Evolutionary conservation across 2,113 vertebrate species (phyloP), one percentile per base, ranked within the genome.

Genomic region (Gobio gobio): DNA sequence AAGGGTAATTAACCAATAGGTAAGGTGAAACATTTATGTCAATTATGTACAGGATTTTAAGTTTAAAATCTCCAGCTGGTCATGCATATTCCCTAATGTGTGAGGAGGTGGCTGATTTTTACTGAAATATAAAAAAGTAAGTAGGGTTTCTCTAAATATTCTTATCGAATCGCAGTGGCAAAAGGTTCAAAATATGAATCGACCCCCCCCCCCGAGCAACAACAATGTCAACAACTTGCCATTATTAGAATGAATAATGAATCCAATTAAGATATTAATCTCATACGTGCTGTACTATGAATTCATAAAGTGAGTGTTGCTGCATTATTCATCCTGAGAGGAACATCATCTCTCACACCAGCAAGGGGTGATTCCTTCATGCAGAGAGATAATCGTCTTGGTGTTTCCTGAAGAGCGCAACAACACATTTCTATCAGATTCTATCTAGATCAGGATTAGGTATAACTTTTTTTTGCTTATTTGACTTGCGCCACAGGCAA

Each of bases 251-350:
- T 92, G 90, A 94, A 64, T 86, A 89, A 93, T 91, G 87, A 84
- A 58, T 86, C 85, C 89, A 91, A 93, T 93, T 92, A 91, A 91
- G 88, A 85, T 68, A 90, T 92, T 89, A 90, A 87, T 82, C 75
- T 58, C 85, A 86, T 82, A 87, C 77, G 80, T 43, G 61, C 78
- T 72, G 43, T 64, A 89, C 83, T 90, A 83, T 82, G 82, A 88
- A 92, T 88, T 87, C 83, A 92, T 90, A 90, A 88, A 90, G 89
- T 83, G 78, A 83, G 78, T 78, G 64, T 87, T 85, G 78, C 36
- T 5, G 73, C 56, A 61, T 90, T 90, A 92, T 90, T 88, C 88
- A 88, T 83, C 61, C 76, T 89, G 26, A 74, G 85, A 82, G 59
- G 79, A 75, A n/a, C 90, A 61, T 85, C 54, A 68, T 85, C 73